Base-by-base conservation (phyloP, 1,140 invertebrate genomes). In the Bombus turneri region DNA sequence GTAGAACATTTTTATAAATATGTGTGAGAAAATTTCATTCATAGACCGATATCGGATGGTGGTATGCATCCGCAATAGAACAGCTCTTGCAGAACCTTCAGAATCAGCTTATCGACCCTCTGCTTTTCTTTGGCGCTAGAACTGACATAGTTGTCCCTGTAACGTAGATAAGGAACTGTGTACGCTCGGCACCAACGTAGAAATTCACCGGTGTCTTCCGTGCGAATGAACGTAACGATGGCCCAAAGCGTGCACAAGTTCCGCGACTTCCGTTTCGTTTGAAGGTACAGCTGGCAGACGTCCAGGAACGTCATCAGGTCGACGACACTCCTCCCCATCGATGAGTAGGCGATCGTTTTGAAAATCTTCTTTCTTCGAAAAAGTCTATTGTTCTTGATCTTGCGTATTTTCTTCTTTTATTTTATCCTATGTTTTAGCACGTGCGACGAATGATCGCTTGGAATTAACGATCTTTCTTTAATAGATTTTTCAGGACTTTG, bases 301-400 rank as follows among this genome's bases (percentile, higher is more conserved):
- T 94, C 94, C 82, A 94, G 91, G 83, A 92, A 95, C 83, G 88
- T 92, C 82, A 94, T 92, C 66, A 94, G 90, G 80, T 94, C 93
- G 78, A 95, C 88, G 75, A 93, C 90, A 81, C 88, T 91, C 86
- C 78, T 93, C 86, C 90, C 91, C 88, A 88, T 88, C 74, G 83
- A 59, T 69, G 62, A 41, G 3, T 4, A 18, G 25, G 22, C 5
- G 25, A 9, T 47, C 10, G 28, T 41, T 66, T 75, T n/a, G 10
- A 25, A 53, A 57, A 22, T 9, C 31, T 25, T 1, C n/a, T 3
- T n/a, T 41, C 37, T 72, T 41, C 1, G 1, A n/a, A n/a, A 13
- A n/a, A 41, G 9, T 22, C 47, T 53, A n/a, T 25, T 12, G 1
- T 22, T 37, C 18, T 37, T 5, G 4, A 68, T 37, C 6, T 34